Evolutionary conservation across 2,888 invertebrate genomes (phyloP), one percentile per base, ranked within the genome.

Genomic region (Fabriciana adippe): DNA sequence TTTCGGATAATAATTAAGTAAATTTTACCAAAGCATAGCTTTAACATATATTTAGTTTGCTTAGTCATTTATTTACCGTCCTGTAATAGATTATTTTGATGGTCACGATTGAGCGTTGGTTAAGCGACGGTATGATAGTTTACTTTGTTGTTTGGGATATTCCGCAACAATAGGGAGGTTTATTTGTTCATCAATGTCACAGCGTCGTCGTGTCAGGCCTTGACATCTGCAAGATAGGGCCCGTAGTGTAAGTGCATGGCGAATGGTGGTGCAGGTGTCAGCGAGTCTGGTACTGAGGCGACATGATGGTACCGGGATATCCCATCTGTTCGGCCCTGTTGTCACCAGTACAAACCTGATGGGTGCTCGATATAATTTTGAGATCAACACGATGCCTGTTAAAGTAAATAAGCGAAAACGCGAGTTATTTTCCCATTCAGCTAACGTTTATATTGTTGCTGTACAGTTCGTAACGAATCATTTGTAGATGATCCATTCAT

Each of bases 161-260:
- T 18, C 31, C 45, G 18, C 56, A 26, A 41, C 35, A 11, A 41
- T 41, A 11, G 3, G 6, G 50, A 51, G 3, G 6, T 16, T 51
- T 51, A 1, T 4, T 6, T n/a, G 11, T 51, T 51, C n/a, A 51
- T 15, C 16, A 15, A 16, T 8, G 16, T 16, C 50, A 26, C 26
- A 51, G 50, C 8, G n/a, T 45, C 56, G 18, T 16, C 45, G 14
- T 45, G 45, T 45, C 56, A 18, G 6, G 1, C 18, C 26, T n/a
- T 60, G 59, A 60, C 31, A 47, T n/a, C 31, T 60, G 48, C 31
- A 15, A 26, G 48, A 15, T 48, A 60, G 31, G 59, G 47, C 13
- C 15, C 26, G 45, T 48, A 13, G 11, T 48, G 13, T 48, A 59
- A 47, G n/a, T 51, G 16, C 50, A 51, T 60, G 48, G 11, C 48